Base-by-base conservation (phyloP, 1,140 invertebrate species). In the Micrasema longulum region DNA sequence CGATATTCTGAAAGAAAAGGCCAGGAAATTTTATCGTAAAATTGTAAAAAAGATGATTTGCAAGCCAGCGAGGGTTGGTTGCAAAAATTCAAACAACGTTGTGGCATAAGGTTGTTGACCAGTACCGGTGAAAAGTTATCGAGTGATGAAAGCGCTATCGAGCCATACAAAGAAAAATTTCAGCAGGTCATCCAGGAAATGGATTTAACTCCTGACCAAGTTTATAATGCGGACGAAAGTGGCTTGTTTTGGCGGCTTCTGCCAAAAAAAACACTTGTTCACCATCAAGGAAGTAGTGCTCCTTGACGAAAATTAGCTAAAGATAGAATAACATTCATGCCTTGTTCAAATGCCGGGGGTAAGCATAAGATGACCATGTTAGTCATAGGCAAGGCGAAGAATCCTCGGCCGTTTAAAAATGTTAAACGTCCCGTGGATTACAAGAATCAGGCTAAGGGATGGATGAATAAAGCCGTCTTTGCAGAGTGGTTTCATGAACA, bases 41-140 rank as follows among this genome's bases (percentile, higher is more conserved):
- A 79, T 80, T 77, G 77, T 45, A 76, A 76, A 78, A 80, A 79
- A 77, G 77, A 78, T 70, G 76, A 81, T 72, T 81, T 81, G 75
- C 68, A 76, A 38, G 80, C 80, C 9, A 80, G 79, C 76, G 74
- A 76, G 47, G 76, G 79, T 67, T 81, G 78, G 79, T 48, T 80
- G 67, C 71, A 80, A 69, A 38, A 75, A 53, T 80, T 80, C 57
- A 80, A 81, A 78, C 76, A 67, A 65, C 74, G 79, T 70, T 77
- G 78, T 77, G 78, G 78, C 14, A 79, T 81, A 76, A 76, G 78
- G 74, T 75, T 77, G 38, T 66, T 80, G 53, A 77, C 73, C 63
- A 68, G 78, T 41, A 77, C 77, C 64, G 79, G 77, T 71, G 79
- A 79, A 74, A 80, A 78, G 77, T 73, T 79, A 50, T 79, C 79